Conservation (phyloP, 2,888 invertebrate genomes). For the Drosophila affinis region DNA sequence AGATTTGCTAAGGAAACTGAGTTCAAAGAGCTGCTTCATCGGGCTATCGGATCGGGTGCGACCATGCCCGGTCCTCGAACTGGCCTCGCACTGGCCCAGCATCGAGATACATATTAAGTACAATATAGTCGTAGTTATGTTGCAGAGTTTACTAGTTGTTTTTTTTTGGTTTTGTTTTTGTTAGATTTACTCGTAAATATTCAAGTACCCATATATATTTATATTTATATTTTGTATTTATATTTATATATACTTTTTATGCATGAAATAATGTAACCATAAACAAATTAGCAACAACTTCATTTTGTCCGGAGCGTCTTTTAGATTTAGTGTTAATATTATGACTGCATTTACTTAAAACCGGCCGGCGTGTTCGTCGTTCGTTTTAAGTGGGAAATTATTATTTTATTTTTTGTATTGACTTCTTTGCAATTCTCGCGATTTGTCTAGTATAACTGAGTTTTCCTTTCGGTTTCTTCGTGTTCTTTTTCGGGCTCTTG, state of each 20-base stretch:
- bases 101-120: conserved; percentile 44
- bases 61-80: conserved; percentile 29
- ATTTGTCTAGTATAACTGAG: conserved; percentile 62
- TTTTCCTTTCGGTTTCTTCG: conserved; percentile 19
- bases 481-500: conserved; percentile 3
- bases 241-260: conserved; percentile 55
- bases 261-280: conserved; percentile 82
- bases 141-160: conserved; percentile 18
- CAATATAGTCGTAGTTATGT: conserved; percentile 32
- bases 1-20: conserved; percentile 69
- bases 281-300: conserved; percentile 80
- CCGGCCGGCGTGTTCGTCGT: conserved; percentile 45
- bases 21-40: conserved; percentile 72
- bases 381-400: conserved; percentile 49
- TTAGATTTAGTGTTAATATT: conserved; percentile 60
- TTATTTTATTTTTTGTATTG: conserved; percentile 24
- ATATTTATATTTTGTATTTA: conserved; percentile 49
- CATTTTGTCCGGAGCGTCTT: conserved; percentile 74
- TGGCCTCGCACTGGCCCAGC: conserved; percentile 68
- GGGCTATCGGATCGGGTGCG: too few species aligned
- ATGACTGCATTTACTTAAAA: conserved; percentile 58
- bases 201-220: conserved; percentile 39
- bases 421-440: conserved; percentile 52
- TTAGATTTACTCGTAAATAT: conserved; percentile 32
- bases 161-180: conserved; percentile 11